Evolutionary conservation across 2,113 vertebrate genomes (phyloP).

Genomic region (Daubentonia madagascariensis): DNA sequence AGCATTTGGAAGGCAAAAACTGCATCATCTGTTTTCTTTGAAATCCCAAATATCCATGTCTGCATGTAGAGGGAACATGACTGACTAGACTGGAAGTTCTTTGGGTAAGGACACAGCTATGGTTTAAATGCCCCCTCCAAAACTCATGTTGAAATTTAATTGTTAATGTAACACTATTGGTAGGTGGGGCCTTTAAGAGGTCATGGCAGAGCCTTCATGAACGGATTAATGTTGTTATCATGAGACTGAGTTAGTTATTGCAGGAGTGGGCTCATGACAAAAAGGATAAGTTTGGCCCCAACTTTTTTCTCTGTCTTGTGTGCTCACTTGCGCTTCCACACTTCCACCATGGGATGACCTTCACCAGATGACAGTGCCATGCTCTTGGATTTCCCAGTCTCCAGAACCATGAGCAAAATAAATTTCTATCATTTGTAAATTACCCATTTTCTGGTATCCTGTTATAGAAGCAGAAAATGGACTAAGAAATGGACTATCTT

Average conservation of each 20-base stretch:
- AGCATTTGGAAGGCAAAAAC: neutral
- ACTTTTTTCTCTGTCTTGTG: neutral
- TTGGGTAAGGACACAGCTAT: neutral
- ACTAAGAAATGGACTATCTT: neutral
- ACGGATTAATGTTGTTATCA: neutral
- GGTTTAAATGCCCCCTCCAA: neutral
- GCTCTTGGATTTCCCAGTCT: neutral
- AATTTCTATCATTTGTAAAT: neutral
- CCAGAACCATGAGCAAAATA: neutral
- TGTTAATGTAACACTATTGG: neutral
- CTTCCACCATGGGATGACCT: neutral
- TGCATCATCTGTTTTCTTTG: neutral
- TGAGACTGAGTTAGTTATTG: neutral
- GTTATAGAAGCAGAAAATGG: neutral
- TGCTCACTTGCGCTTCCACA: neutral
- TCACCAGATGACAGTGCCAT: neutral
- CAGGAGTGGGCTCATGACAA: neutral
- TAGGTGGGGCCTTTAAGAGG: neutral
- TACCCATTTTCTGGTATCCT: neutral
- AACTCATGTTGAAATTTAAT: neutral
- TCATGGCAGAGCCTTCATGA: neutral
- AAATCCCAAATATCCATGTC: neutral
- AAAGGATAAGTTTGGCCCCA: neutral
- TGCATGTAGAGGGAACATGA: neutral
- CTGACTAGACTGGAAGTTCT: neutral